Percentiles rank a stretch among this genome's conserved stretches.
phyloP scores from a whole-genome alignment of 2,113 vertebrate genomes.

The Cryptotis parvus region DNA sequence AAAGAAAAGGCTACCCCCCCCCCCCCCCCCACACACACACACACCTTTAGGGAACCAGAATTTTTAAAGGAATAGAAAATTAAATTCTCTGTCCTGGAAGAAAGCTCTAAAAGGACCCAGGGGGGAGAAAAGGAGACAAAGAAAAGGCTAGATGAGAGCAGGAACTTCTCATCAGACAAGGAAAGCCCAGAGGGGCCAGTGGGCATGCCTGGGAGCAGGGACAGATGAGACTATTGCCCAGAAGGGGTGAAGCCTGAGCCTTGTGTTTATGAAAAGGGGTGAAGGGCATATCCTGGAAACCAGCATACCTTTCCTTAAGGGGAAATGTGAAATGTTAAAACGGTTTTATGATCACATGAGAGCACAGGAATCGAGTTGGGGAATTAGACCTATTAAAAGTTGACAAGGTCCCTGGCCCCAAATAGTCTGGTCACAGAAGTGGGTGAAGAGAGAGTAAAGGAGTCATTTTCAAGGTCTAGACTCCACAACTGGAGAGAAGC shows the following conservation, averaged over 20 bases:
- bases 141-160: conserved; percentile 69
- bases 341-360: conserved; percentile 84
- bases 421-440: too few relatives aligned
- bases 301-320: conserved; percentile 76
- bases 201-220: too few relatives aligned
- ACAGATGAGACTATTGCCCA: too few relatives aligned
- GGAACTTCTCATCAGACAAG: conserved; percentile 71
- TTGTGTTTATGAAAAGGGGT: conserved; percentile 77
- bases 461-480: too few relatives aligned
- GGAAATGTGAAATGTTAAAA: conserved; percentile 85
- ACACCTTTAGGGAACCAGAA: neutral
- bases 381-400: too few relatives aligned
- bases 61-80: conserved; percentile 55
- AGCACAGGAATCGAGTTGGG: too few relatives aligned
- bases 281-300: conserved; percentile 84
- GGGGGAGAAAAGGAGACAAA: conserved; percentile 52
- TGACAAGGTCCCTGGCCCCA: too few relatives aligned
- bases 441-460: too few relatives aligned
- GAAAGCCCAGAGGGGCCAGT: conserved; percentile 68
- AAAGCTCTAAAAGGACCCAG: conserved; percentile 75
- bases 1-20: neutral
- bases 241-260: too few relatives aligned
- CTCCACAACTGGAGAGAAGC: too few relatives aligned
- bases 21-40: too few relatives aligned
- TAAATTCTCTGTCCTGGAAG: conserved; percentile 51